Base-by-base conservation (phyloP, 1,140 invertebrate genomes). In the Microplitis demolitor region DNA sequence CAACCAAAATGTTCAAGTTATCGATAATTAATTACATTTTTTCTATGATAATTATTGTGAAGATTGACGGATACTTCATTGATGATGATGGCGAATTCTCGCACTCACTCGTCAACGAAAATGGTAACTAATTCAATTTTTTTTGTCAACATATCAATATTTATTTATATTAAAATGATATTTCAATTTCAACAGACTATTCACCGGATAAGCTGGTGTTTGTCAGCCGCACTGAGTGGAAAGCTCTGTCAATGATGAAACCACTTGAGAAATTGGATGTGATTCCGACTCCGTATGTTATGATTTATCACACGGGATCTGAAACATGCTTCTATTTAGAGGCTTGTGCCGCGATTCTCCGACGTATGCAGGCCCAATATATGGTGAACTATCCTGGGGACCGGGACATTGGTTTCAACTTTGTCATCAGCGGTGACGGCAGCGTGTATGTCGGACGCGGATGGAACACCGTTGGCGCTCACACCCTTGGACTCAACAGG, bases 351-450 rank as follows among this genome's bases (percentile, higher is more conserved):
- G 0, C 84, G 85, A 0, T 85, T 0, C 90, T 93, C 0, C 87
- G 89, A 50, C 62, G 85, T 0, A 91, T 93, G 14, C 93, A 95
- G 82, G 90, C 85, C 9, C 94, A 90, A 77, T 93, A 95, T 81
- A 92, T 95, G 63, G 91, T 93, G 69, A 90, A 89, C 1, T 88
- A 86, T 45, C 79, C 85, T 0, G 92, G 90, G 90, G 91, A 78
- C 86, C 39, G 39, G 3, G 94, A 87, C 90, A 95, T 89, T 80
- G 91, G 81, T 1, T 93, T 92, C 78, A 95, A 91, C 82, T 96
- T 96, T 82, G 89, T 92, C 13, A 88, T 95, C 5, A 94, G 94
- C 3, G 92, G 92, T n/a, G 93, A 96, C 70, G 93, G 93, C 2
- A 87, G 88, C 9, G 91, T 91, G 4, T 96, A 95, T 77, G 90